phyloP scores from a whole-genome alignment of 2,888 invertebrate species.

The Agrotis exclamationis region DNA sequence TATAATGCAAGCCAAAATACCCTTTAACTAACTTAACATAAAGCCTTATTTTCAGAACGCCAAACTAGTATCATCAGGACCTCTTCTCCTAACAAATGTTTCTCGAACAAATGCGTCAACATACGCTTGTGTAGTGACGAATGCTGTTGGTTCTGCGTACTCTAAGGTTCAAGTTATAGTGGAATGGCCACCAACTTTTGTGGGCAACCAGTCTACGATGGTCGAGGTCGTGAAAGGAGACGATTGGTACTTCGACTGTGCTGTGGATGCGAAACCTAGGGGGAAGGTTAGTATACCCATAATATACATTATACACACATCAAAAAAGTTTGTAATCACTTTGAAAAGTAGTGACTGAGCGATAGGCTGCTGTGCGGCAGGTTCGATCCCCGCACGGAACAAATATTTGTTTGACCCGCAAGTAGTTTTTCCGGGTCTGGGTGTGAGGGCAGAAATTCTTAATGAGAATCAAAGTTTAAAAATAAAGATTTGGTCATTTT shows the following conservation, averaged over 20 bases:
- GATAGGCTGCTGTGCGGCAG: no score
- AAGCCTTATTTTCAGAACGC: conserved; percentile 75
- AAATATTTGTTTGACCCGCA: no score
- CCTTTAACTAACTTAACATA: conserved; percentile 1
- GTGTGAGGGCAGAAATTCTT: no score
- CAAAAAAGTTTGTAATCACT: no score
- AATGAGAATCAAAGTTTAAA: no score
- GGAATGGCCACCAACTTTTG: conserved; percentile 86
- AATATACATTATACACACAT: no score
- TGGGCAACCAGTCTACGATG: conserved; percentile 4
- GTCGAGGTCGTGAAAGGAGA: conserved; percentile 75
- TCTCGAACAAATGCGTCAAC: conserved; percentile 85
- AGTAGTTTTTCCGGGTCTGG: no score
- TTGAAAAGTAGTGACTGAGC: no score
- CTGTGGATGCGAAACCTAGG: conserved; percentile 80
- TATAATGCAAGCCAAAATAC: not conserved
- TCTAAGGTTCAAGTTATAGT: conserved; percentile 90
- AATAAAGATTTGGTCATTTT: no score
- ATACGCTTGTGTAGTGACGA: conserved; percentile 92
- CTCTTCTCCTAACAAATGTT: conserved; percentile 74
- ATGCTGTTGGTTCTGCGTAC: conserved; percentile 90
- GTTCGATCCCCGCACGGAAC: no score
- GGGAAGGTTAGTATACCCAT: conserved; percentile 75
- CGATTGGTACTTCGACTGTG: conserved; percentile 80
- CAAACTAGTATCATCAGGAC: conserved; percentile 73